phyloP scores from a whole-genome alignment of 2,888 invertebrate species.

The Eupithecia centaureata region DNA sequence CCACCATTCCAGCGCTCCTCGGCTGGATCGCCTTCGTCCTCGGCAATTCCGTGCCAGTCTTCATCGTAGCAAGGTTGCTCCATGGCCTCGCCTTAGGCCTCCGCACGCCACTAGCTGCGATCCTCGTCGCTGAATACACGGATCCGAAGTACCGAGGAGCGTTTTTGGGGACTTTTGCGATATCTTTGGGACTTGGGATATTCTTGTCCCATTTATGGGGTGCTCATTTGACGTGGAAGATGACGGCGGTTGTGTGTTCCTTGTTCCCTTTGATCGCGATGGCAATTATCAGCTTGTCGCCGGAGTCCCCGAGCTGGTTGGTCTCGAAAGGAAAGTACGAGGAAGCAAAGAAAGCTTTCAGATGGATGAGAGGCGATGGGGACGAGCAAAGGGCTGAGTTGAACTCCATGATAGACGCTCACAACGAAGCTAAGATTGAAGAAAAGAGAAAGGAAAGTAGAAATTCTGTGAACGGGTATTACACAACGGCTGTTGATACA shows the following conservation, averaged over 20 bases:
- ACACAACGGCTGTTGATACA: conserved; percentile 57
- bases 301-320: conserved; percentile 88
- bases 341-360: conserved; percentile 84
- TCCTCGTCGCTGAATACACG: conserved; percentile 84
- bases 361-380: conserved; percentile 84
- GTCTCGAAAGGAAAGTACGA: conserved; percentile 83
- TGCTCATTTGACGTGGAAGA: conserved; percentile 84
- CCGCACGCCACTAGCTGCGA: conserved; percentile 79
- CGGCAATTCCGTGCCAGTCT: conserved; percentile 72
- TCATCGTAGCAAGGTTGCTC: conserved; percentile 70
- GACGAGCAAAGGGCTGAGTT: conserved; percentile 72
- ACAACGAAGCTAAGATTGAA: conserved; percentile 62
- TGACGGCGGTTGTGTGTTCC: conserved; percentile 82
- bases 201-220: conserved; percentile 86
- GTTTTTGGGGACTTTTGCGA: conserved; percentile 85
- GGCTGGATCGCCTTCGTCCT: conserved; percentile 77
- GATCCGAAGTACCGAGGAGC: conserved; percentile 86
- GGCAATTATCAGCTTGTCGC: conserved; percentile 75
- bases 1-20: conserved; percentile 77
- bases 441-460: conserved; percentile 52
- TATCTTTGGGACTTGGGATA: conserved; percentile 86
- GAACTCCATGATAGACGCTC: conserved; percentile 71
- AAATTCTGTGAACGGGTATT: conserved; percentile 53
- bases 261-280: conserved; percentile 79
- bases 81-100: conserved; percentile 83